Base-by-base conservation (phyloP, 2,113 vertebrate species). In the Myiopsitta monachus region DNA sequence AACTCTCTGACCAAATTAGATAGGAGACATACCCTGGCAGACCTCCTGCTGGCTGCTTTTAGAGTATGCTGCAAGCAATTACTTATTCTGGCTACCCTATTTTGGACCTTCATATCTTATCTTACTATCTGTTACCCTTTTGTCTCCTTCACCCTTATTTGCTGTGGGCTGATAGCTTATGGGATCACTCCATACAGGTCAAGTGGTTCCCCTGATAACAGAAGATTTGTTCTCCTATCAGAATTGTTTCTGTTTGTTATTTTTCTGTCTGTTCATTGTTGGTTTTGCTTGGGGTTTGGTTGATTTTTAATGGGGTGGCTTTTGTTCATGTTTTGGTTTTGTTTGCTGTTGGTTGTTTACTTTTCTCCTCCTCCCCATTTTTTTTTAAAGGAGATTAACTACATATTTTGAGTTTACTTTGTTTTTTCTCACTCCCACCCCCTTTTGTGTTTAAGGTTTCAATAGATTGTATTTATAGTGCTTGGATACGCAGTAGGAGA, bases 401-500 rank as follows among this genome's bases (percentile, higher is more conserved):
- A 62, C 30, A 5, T 82, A 62, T 77, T 96, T 80, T 74, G 33
- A 88, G 39, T 75, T 87, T 36, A 63, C 38, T 89, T 79, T 38
- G 13, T 38, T 92, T 86, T 73, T 84, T 59, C 77, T 81, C 30
- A 55, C 27, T 61, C 63, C 54, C 38, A 59, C 9, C 39, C 27
- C 33, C 27, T 87, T 83, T 63, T 79, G 73, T 88, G 81, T 80
- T 86, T 62, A 83, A 79, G 51, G 36, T 82, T 92, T 82, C 80
- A 79, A 63, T 73, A 41, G 66, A 69, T 79, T 93, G 49, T 92
- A 94, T 94, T 96, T 96, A 84, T 79, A 92, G 83, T 67, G 80
- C 88, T 95, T 96, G 91, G 94, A 90, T 47, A 96, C 61, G 80
- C 2, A 1, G 90, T 63, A 93, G 83, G 83, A 95, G 91, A 95